These are phyloP conservation scores for Catostylus mosaicus DNA, from an alignment of 30 jellyfish, hydroid and myxozoan species.

Conservation along the genomic window DNA sequence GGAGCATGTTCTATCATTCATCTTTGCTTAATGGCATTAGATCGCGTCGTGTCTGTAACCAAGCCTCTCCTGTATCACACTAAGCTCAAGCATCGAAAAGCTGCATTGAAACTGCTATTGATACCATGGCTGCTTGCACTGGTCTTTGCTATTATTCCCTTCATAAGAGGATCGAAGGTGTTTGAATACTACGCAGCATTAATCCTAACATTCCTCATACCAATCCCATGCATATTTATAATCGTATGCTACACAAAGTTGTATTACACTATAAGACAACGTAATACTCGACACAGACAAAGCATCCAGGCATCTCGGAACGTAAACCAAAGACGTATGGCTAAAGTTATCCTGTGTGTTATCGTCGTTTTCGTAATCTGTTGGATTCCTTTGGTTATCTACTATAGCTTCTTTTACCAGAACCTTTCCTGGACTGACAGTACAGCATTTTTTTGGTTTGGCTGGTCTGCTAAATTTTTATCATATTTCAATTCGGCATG, in stretches of 20 bases:
- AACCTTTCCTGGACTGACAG: background rate
- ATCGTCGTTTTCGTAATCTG: background rate
- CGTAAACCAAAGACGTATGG: background rate
- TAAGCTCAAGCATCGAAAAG: background rate
- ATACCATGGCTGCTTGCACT: background rate
- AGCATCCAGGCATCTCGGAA: background rate
- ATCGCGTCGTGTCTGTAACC: background rate
- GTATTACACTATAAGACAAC: background rate
- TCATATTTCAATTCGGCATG: background rate
- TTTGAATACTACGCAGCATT: background rate
- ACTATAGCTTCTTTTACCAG: background rate
- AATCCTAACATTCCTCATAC: background rate
- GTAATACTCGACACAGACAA: background rate
- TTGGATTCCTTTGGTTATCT: background rate
- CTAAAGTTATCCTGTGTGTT: background rate
- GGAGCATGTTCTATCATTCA: constrained; percentile 9
- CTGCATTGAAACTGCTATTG: background rate
- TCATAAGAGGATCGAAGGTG: background rate
- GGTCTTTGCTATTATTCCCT: background rate
- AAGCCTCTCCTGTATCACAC: constrained; percentile 6
- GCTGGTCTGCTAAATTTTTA: background rate
- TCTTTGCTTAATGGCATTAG: constrained; percentile 6
- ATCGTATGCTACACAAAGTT: background rate
- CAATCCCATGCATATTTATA: background rate
- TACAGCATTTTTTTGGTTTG: background rate